phyloP scores from a whole-genome alignment of 2,113 vertebrate genomes.

The Hemicordylus capensis region DNA sequence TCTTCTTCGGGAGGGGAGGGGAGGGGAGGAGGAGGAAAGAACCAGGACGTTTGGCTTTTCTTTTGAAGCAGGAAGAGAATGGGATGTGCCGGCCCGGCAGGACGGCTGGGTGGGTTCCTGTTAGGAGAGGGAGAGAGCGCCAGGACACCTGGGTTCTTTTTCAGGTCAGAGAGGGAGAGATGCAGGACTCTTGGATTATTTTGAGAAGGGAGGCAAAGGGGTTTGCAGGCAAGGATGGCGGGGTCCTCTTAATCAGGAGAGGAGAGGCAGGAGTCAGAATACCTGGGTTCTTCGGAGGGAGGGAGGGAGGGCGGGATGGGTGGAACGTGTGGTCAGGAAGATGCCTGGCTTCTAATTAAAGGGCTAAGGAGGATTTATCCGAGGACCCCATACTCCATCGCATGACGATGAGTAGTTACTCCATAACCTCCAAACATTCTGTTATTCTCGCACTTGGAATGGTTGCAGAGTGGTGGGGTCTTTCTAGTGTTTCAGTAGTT shows the following conservation, averaged over 20 bases:
- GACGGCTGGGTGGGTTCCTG: no score
- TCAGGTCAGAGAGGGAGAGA: not conserved
- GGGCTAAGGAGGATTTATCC: not conserved
- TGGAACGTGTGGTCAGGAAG: not conserved
- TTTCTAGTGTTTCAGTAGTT: not conserved
- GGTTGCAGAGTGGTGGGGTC: not conserved
- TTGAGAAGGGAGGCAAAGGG: no score
- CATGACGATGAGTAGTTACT: no score
- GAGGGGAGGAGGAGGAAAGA: not conserved
- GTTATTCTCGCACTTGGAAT: not conserved
- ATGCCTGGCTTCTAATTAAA: not conserved
- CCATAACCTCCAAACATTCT: no score
- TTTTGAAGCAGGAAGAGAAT: not conserved
- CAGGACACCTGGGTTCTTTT: not conserved
- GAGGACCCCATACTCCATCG: no score
- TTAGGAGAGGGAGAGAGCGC: no score
- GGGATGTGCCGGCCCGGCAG: not conserved
- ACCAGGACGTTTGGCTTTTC: not conserved
- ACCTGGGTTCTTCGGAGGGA: not conserved
- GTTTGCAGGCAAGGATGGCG: no score
- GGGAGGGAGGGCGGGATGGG: conserved; percentile 3
- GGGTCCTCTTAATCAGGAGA: not conserved
- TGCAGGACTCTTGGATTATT: not conserved
- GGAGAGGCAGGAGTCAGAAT: not conserved
- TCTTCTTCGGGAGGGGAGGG: not conserved